These are phyloP conservation scores for Rhysida immarginata DNA, from an alignment of 1,140 invertebrate genomes.

Conservation along the genomic window DNA sequence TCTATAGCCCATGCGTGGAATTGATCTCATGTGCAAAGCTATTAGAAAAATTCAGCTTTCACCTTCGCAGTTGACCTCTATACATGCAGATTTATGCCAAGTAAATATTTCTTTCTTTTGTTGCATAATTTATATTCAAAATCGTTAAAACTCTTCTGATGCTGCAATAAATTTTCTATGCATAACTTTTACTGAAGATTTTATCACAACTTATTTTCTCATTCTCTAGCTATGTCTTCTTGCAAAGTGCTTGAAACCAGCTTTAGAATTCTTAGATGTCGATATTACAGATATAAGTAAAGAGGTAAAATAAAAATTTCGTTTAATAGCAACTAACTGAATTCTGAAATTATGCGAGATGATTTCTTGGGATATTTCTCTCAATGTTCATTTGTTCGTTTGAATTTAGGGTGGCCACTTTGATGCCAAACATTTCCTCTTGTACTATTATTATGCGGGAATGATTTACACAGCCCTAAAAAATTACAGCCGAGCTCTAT, in stretches of 20 bases:
- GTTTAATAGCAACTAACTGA: too few relatives aligned
- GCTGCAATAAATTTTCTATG: too few relatives aligned
- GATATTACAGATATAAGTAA: constrained; percentile 83
- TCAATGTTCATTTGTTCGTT: too few relatives aligned
- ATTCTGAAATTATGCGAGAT: too few relatives aligned
- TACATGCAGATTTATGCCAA: constrained; percentile 86
- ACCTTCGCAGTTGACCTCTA: constrained; percentile 76
- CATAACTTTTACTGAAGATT: too few relatives aligned
- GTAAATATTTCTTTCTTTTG: constrained; percentile 17
- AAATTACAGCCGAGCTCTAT: constrained; percentile 79
- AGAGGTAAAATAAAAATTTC: constrained; percentile 51
- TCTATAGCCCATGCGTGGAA: constrained; percentile 57
- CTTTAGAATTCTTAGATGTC: constrained; percentile 69
- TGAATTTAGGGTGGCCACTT: constrained; percentile 56
- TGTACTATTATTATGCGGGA: constrained; percentile 94
- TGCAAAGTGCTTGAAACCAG: constrained; percentile 82
- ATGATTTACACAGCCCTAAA: constrained; percentile 90
- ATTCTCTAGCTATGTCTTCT: constrained; percentile 53
- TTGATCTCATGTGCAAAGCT: constrained; percentile 62
- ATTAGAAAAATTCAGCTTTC: constrained; percentile 75
- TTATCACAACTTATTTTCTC: constrained; percentile 3
- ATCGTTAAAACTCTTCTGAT: too few relatives aligned
- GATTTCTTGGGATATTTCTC: too few relatives aligned
- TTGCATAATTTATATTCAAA: not conserved
- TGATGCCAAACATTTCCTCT: constrained; percentile 80